Evolutionary conservation across 1,140 invertebrate species (phyloP).

Genomic region (Drosophila lini): DNA sequence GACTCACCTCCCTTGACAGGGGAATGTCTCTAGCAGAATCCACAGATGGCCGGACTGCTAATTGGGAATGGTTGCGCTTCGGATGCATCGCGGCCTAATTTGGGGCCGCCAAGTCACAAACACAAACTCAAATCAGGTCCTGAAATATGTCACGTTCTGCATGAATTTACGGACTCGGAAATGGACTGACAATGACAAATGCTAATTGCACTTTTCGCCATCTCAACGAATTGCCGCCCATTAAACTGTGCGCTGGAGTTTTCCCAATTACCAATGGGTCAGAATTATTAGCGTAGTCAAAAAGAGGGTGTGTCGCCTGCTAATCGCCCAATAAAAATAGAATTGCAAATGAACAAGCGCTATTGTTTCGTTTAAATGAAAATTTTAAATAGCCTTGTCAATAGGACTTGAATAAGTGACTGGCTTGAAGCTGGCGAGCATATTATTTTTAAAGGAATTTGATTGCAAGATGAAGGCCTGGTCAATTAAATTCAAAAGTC

Average conservation of each 20-base stretch:
- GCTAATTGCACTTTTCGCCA: conserved; percentile 48
- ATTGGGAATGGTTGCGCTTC: conserved; percentile 18
- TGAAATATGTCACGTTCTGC: conserved; percentile 62
- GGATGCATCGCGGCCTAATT: conserved; percentile 25
- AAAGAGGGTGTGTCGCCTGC: conserved; percentile 3
- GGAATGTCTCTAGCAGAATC: conserved; percentile 18
- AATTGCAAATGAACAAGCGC: conserved; percentile 37
- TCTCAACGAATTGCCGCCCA: conserved; percentile 23
- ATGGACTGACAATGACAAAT: conserved; percentile 52
- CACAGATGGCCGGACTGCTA: conserved; percentile 37
- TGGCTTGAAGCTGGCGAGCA: too few relatives aligned
- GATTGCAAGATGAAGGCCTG: not conserved
- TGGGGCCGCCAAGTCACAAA: conserved; percentile 6
- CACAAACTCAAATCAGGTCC: conserved; percentile 19
- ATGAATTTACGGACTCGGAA: conserved; percentile 38
- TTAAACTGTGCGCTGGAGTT: conserved; percentile 25
- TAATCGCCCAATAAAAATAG: conserved; percentile 25
- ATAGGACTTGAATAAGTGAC: not conserved
- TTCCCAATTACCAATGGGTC: conserved; percentile 38
- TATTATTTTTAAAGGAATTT: not conserved
- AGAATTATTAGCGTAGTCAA: conserved; percentile 22
- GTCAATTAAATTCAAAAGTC: not conserved
- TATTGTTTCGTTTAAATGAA: conserved; percentile 27
- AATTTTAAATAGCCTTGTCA: not conserved
- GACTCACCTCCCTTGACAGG: conserved; percentile 26